These are phyloP conservation scores for Alca torda DNA, from an alignment of 2,797 vertebrate genomes.

Conservation along the genomic window DNA sequence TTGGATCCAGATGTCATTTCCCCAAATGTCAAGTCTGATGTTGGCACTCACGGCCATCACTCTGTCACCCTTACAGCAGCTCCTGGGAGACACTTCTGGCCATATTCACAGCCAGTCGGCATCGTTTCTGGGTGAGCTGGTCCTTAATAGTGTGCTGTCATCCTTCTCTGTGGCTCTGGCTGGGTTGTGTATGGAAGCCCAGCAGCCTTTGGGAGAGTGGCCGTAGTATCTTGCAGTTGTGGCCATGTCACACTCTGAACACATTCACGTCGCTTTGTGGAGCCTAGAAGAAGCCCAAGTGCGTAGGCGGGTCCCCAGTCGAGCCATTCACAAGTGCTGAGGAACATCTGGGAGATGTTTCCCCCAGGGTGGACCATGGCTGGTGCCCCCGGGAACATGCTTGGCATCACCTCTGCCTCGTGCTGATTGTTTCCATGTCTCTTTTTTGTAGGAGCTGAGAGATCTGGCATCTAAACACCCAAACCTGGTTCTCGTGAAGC, in stretches of 20 bases:
- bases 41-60: neutral
- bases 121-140: neutral
- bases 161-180: neutral
- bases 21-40: neutral
- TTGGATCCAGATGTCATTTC: neutral
- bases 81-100: neutral
- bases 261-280: fast-evolving
- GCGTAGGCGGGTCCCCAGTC: neutral
- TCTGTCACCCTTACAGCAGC: neutral
- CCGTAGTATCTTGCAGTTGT: neutral
- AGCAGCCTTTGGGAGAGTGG: neutral
- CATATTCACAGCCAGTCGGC: neutral
- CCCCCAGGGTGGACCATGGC: neutral
- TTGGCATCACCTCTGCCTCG: fast-evolving
- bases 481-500: slow-evolving; percentile 51
- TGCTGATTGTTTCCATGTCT: neutral
- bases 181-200: neutral
- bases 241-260: fast-evolving
- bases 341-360: neutral
- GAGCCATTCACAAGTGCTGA: neutral
- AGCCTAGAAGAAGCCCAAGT: neutral
- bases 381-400: neutral
- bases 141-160: neutral
- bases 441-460: slow-evolving; percentile 50
- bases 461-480: slow-evolving; percentile 51